A percentile compares a stretch with the other conserved stretches of the same genome.
Evolutionary conservation across 1,140 invertebrate genomes (phyloP).

Genomic region (Polypedilum vanderplanki): DNA sequence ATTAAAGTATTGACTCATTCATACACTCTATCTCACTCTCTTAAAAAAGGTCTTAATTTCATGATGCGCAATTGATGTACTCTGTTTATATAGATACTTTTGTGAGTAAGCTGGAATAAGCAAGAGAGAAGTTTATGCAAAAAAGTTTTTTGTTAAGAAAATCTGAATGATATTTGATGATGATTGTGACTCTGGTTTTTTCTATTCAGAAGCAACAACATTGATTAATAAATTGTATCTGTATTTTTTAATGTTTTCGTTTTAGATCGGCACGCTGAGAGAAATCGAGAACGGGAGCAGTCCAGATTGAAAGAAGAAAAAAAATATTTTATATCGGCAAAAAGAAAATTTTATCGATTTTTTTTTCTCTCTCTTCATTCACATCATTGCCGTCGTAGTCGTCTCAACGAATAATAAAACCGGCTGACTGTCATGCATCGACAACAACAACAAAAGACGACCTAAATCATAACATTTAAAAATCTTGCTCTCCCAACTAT

Average conservation of each 20-base stretch:
- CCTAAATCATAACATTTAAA: background rate
- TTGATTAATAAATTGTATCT: background rate
- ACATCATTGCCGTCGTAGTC: background rate
- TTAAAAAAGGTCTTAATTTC: background rate
- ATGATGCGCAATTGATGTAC: constrained; percentile 8
- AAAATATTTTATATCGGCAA: background rate
- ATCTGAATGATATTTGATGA: background rate
- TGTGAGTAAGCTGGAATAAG: background rate
- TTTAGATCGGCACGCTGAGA: background rate
- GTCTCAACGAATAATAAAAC: background rate
- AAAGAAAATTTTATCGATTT: constrained; percentile 27
- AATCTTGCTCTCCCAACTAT: background rate
- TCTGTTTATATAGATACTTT: no score
- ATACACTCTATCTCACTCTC: no score
- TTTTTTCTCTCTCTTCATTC: background rate
- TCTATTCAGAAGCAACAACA: background rate
- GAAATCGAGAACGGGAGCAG: background rate
- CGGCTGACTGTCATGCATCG: constrained; percentile 23
- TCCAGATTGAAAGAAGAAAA: background rate
- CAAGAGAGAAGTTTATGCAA: background rate
- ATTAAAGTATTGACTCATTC: background rate
- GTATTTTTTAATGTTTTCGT: background rate
- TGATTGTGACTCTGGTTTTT: background rate
- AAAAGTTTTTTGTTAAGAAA: background rate
- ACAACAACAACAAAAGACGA: constrained; percentile 21